Conservation (phyloP, 2,797 vertebrate genomes). For the Scomberomorus guttatus region DNA sequence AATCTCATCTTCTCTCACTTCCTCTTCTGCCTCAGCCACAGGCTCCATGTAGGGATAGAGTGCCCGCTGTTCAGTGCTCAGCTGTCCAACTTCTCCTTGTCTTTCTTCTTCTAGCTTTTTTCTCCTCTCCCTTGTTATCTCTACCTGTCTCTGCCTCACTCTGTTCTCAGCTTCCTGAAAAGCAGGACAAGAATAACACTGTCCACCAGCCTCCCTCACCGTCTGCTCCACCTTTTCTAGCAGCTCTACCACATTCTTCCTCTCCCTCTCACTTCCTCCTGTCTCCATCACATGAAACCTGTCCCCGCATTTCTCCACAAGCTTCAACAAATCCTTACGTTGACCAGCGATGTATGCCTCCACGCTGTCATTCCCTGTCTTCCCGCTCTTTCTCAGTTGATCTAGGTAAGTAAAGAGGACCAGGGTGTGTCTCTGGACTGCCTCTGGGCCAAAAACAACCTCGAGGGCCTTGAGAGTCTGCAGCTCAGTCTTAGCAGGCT, state of each 20-base stretch:
- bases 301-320: conserved; percentile 85
- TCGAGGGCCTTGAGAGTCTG: conserved; percentile 71
- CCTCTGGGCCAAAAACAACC: conserved; percentile 74
- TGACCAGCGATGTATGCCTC: conserved; percentile 80
- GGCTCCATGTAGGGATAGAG: conserved; percentile 70
- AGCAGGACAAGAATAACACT: conserved; percentile 75
- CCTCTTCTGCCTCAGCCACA: conserved; percentile 75
- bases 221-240: conserved; percentile 85
- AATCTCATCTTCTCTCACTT: conserved; percentile 71
- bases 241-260: conserved; percentile 66
- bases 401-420: conserved; percentile 83
- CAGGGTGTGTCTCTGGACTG: conserved; percentile 72
- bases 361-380: conserved; percentile 40
- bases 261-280: not conserved
- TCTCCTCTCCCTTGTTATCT: conserved; percentile 62
- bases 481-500: conserved; percentile 74
- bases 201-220: conserved; percentile 79
- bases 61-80: conserved; percentile 31
- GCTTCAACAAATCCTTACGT: conserved; percentile 80
- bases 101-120: conserved; percentile 25
- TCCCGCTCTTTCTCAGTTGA: conserved; percentile 63
- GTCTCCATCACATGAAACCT: conserved; percentile 82
- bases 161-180: conserved; percentile 78
- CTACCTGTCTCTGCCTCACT: conserved; percentile 76
- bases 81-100: conserved; percentile 6